Conservation (phyloP, 2,113 vertebrate genomes). For the Globicephala melas region DNA sequence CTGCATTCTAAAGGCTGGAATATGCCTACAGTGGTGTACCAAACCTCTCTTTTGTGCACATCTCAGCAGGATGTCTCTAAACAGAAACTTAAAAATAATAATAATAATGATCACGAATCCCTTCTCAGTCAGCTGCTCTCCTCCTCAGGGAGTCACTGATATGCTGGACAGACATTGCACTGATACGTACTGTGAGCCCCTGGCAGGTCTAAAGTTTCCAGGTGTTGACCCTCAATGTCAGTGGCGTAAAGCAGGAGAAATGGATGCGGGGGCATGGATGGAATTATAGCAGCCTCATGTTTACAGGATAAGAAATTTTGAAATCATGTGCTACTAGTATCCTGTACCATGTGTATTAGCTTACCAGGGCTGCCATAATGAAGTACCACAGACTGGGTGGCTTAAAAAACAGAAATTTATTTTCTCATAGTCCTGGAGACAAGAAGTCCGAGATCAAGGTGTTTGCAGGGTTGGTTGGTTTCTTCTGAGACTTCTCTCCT, state of each 20-base stretch:
- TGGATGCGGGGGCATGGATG: no score
- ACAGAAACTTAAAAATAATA: constrained; percentile 9
- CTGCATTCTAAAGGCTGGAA: constrained; percentile 51
- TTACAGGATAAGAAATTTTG: neutral
- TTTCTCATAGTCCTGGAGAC: neutral
- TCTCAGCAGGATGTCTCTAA: constrained; percentile 52
- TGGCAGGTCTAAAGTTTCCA: neutral
- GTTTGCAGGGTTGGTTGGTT: neutral
- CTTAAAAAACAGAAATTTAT: neutral
- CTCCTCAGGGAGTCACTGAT: neutral
- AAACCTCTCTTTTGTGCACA: neutral
- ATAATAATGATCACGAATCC: constrained; percentile 23
- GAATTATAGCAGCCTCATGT: neutral
- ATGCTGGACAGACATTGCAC: neutral
- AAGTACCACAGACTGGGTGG: neutral
- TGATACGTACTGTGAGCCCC: neutral
- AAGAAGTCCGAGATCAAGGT: neutral
- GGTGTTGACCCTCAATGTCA: neutral
- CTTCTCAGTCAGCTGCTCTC: neutral
- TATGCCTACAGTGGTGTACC: neutral
- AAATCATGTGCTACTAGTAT: neutral
- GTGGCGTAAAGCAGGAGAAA: neutral
- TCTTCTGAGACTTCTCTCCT: neutral
- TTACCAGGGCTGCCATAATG: neutral
- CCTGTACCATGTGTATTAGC: neutral